These are phyloP conservation scores for Amphimedon queenslandica DNA, from an alignment of 37 sponge, comb jelly and placozoan species.

Conservation along the genomic window DNA sequence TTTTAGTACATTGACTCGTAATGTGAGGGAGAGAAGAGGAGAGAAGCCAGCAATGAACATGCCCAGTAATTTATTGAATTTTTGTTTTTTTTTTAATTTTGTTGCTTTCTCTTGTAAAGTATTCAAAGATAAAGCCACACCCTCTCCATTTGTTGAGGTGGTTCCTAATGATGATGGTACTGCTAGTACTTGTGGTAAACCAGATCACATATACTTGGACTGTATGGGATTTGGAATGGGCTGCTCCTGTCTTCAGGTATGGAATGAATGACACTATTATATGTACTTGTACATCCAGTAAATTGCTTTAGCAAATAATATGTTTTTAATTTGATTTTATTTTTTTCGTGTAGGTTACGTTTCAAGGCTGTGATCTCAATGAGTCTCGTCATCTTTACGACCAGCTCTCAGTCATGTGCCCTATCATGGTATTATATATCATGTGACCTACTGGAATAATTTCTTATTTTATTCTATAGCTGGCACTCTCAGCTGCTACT, in stretches of 20 bases:
- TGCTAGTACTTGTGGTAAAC: slow-evolving; percentile 48
- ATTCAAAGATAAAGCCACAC: slow-evolving; percentile 59
- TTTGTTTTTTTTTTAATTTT: too few species aligned
- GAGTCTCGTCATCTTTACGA: slow-evolving; percentile 88
- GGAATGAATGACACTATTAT: too few species aligned
- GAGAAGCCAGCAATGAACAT: slow-evolving; percentile 80
- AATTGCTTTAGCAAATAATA: too few species aligned
- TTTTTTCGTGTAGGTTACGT: slow-evolving; percentile 60
- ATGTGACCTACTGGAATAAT: neutral
- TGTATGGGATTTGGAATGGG: slow-evolving; percentile 98
- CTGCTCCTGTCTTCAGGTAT: slow-evolving; percentile 86
- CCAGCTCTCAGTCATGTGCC: slow-evolving; percentile 85
- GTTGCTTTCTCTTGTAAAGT: slow-evolving; percentile 20
- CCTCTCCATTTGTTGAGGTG: slow-evolving; percentile 69
- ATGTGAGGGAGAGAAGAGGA: slow-evolving; percentile 90
- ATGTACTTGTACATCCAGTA: too few species aligned
- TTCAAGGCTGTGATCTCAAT: slow-evolving; percentile 80
- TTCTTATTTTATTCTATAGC: slow-evolving; percentile 36
- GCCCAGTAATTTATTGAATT: too few species aligned
- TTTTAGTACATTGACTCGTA: slow-evolving; percentile 70
- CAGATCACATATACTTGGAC: slow-evolving; percentile 95
- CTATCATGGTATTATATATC: slow-evolving; percentile 63
- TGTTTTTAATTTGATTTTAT: too few species aligned
- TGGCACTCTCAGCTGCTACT: slow-evolving; percentile 85
- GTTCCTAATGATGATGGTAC: slow-evolving; percentile 57